These are phyloP conservation scores for Diploptera punctata DNA, from an alignment of 2,888 invertebrate genomes.

Conservation along the genomic window DNA sequence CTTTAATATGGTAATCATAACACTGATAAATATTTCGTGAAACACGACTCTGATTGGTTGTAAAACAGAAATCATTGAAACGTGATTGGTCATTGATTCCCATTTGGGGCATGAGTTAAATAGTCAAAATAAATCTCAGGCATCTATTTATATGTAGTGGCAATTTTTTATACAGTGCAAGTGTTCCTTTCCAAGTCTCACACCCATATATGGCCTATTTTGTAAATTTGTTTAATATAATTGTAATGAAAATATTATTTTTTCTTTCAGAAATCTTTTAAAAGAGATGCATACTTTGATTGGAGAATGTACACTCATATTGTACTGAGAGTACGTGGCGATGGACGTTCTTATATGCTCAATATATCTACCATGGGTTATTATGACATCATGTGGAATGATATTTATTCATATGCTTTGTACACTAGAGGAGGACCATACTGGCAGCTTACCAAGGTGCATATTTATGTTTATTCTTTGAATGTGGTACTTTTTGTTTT, in stretches of 20 bases:
- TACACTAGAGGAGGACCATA: constrained; percentile 98
- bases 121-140: too few relatives aligned
- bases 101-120: too few relatives aligned
- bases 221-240: neutral
- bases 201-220: neutral
- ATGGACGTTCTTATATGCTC: constrained; percentile 89
- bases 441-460: constrained; percentile 91
- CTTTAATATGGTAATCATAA: too few relatives aligned
- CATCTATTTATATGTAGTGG: too few relatives aligned
- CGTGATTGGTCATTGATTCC: too few relatives aligned
- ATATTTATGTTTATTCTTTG: too few relatives aligned
- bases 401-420: constrained; percentile 83
- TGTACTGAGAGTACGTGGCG: constrained; percentile 86
- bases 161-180: too few relatives aligned
- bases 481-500: too few relatives aligned
- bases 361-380: constrained; percentile 78
- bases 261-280: constrained; percentile 77
- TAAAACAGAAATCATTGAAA: too few relatives aligned
- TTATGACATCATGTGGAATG: constrained; percentile 89
- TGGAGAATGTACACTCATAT: constrained; percentile 80
- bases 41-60: too few relatives aligned
- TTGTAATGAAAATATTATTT: neutral
- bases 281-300: constrained; percentile 70
- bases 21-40: too few relatives aligned
- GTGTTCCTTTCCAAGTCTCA: too few relatives aligned